A percentile compares a stretch with the other conserved stretches of the same genome.
These are phyloP conservation scores for human (Homo sapiens) DNA, from an alignment of 2,113 vertebrate genomes.

Conservation along the genomic window DNA sequence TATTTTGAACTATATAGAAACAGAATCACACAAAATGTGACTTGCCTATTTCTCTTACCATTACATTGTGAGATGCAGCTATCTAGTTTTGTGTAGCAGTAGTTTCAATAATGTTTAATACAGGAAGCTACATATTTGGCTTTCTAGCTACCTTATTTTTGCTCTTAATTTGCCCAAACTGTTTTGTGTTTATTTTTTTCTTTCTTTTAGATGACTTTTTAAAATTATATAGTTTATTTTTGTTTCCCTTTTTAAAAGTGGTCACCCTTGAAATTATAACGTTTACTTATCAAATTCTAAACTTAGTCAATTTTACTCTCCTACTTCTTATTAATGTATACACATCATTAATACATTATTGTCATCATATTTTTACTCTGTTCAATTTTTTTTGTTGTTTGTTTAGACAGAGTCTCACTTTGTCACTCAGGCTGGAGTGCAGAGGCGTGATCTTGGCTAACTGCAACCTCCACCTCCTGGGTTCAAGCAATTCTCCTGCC, in stretches of 20 bases:
- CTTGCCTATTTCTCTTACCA: not conserved
- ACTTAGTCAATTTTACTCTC: not conserved
- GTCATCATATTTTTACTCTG: not conserved
- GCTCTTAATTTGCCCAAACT: not conserved
- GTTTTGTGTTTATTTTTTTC: not conserved
- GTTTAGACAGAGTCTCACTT: too few relatives aligned
- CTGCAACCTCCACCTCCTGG: too few relatives aligned
- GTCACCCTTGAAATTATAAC: not conserved
- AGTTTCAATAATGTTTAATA: not conserved
- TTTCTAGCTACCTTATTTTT: not conserved
- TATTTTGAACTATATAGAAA: not conserved
- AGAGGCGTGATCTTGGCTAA: too few relatives aligned
- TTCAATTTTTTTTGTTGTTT: not conserved
- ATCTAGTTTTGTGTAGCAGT: not conserved
- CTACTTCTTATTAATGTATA: not conserved
- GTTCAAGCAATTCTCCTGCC: too few relatives aligned
- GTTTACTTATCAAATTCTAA: not conserved
- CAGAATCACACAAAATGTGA: not conserved
- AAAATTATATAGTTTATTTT: not conserved
- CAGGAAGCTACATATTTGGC: not conserved
- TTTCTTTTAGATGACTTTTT: not conserved
- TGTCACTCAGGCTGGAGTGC: too few relatives aligned
- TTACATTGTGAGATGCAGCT: not conserved
- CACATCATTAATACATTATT: not conserved
- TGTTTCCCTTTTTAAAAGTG: not conserved